Evolutionary conservation across 2,888 invertebrate genomes (phyloP).

Genomic region (Lycaena phlaeas): DNA sequence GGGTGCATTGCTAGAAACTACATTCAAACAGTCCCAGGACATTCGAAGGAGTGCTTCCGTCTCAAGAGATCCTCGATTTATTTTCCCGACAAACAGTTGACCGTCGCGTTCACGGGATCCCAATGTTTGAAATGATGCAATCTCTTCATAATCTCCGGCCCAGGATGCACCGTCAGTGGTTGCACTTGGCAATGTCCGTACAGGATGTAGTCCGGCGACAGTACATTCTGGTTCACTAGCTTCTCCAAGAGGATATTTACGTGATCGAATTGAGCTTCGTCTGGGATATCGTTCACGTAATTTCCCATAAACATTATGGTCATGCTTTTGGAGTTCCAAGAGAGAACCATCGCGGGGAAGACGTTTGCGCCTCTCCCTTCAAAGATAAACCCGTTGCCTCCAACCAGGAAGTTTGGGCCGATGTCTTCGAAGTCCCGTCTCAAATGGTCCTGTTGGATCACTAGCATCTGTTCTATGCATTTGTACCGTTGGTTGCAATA

Average conservation of each 20-base stretch:
- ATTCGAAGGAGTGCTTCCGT: too few relatives aligned
- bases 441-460: conserved; percentile 37
- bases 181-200: conserved; percentile 41
- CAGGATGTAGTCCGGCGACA: conserved; percentile 31
- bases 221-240: conserved; percentile 30
- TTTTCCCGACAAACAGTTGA: neutral
- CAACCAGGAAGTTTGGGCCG: conserved; percentile 45
- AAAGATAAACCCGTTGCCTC: conserved; percentile 41
- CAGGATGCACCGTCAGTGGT: conserved; percentile 32
- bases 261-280: conserved; percentile 34
- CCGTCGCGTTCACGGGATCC: conserved; percentile 25
- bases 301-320: conserved; percentile 48
- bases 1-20: too few relatives aligned
- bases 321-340: conserved; percentile 36
- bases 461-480: conserved; percentile 35
- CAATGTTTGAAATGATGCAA: conserved; percentile 36
- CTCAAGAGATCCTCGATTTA: neutral
- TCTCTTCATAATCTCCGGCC: conserved; percentile 30
- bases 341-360: conserved; percentile 33
- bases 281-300: conserved; percentile 27
- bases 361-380: conserved; percentile 50
- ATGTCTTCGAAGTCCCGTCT: conserved; percentile 37
- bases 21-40: too few relatives aligned
- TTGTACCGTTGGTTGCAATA: conserved; percentile 30
- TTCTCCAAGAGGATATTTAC: conserved; percentile 31